Evolutionary conservation across 2,113 vertebrate species (phyloP), one percentile per base, ranked within the genome.

Genomic region (Triplophysa siluroides): DNA sequence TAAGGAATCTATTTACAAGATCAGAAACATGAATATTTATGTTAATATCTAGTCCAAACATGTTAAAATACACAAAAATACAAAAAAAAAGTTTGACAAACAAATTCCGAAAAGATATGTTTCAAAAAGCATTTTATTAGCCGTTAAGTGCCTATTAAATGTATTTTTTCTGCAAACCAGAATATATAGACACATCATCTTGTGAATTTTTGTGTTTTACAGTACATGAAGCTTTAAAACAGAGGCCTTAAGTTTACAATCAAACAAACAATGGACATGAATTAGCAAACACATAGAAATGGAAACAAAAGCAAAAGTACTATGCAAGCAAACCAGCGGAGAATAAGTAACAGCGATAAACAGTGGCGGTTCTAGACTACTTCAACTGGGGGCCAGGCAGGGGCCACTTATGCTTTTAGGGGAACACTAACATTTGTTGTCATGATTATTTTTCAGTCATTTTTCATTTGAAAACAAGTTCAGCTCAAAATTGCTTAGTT

Each of bases 71-170:
- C 7, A 69, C 50, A 68, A 24, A 21, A 41, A 12, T 7, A 67
- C n/a, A 5, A 11, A 10, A 74, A 80, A 38, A 6, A 12, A 76
- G 56, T 56, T 19, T 64, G 73, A 41, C 13, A 18, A 82, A 24
- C 8, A 26, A 71, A 41, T 41, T 58, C 43, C 70, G 77, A 16
- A 63, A 65, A 2, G 14, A 16, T 12, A 50, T 13, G 14, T 72
- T 78, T 83, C 87, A 90, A 91, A 91, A 91, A 89, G 82, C 52
- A 68, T 23, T 82, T 83, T 94, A 74, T 94, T 92, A 92, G 92
- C 92, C 89, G 90, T 86, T 54, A 87, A 77, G 18, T 78, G 56
- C 78, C 41, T 16, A 54, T 18, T 16, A 54, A 54, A 54, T 80
- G 4, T 81, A 81, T 87, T 70, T 69, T 81, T 54, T 78, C 69